Conservation (phyloP, 2,113 vertebrate species). For the Thamnophis sirtalis region DNA sequence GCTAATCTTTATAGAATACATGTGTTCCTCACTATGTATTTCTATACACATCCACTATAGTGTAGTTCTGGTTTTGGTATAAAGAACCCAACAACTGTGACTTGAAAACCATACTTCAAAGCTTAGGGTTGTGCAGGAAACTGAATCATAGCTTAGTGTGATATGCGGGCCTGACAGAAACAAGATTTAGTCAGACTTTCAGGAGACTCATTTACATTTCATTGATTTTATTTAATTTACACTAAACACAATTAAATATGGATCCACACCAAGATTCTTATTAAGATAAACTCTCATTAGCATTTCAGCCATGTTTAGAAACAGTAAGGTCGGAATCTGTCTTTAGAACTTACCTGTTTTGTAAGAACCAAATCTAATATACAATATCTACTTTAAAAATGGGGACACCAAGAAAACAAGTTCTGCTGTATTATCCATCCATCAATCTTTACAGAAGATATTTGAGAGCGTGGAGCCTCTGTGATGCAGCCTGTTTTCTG, state of each 20-base stretch:
- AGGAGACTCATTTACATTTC: not conserved
- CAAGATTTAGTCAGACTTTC: not conserved
- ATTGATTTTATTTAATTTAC: not conserved
- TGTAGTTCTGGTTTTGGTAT: not conserved
- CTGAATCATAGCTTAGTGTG: not conserved
- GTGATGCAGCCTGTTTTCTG: not conserved
- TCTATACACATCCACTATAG: not conserved
- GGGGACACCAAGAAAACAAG: not conserved
- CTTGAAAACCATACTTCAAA: not conserved
- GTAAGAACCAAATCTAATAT: not conserved
- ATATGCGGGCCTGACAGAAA: not conserved
- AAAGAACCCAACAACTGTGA: not conserved
- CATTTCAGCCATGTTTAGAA: not conserved
- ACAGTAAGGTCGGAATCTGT: not conserved
- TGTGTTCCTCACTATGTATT: not conserved
- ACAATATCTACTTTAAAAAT: not conserved
- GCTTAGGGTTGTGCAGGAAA: not conserved
- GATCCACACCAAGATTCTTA: not conserved
- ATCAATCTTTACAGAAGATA: no score
- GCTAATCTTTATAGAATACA: not conserved
- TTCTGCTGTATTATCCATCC: not conserved
- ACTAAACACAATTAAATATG: not conserved
- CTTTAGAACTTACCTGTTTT: not conserved
- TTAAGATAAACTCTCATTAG: not conserved
- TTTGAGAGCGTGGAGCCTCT: not conserved